Conservation (phyloP, 1,140 invertebrate genomes). For the Drosophila eugracilis region DNA sequence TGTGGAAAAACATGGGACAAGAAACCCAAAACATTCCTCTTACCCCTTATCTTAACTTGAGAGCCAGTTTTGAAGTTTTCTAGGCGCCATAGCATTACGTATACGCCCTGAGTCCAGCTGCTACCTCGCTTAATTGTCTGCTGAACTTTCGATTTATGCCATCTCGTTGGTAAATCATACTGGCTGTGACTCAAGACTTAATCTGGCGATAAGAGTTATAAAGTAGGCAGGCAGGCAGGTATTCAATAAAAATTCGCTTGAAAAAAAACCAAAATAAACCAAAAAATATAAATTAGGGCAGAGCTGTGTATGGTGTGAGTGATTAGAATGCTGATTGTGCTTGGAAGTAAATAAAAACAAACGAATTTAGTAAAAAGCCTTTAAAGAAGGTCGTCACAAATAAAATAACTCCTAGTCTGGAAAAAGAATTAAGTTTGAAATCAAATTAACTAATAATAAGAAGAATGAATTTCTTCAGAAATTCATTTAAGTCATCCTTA, state of each 20-base stretch:
- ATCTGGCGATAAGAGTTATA: constrained; percentile 59
- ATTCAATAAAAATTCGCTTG: constrained; percentile 17
- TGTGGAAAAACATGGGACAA: constrained; percentile 12
- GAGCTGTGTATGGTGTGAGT: constrained; percentile 1
- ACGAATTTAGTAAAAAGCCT: constrained; percentile 1
- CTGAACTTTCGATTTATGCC: constrained; percentile 5
- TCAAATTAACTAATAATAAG: background rate
- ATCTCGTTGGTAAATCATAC: constrained; percentile 2
- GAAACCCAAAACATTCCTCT: constrained; percentile 3
- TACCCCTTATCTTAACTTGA: constrained; percentile 1
- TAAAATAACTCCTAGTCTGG: background rate
- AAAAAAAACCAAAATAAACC: constrained; percentile 6
- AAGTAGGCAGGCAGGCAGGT: background rate
- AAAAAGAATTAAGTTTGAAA: background rate
- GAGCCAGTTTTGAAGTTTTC: constrained; percentile 40
- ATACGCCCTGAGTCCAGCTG: constrained; percentile 44
- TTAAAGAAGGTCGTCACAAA: background rate
- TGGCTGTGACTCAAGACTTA: constrained; percentile 63
- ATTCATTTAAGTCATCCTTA: background rate
- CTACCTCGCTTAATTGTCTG: constrained; percentile 2
- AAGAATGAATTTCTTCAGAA: background rate
- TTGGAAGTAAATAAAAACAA: background rate
- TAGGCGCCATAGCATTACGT: constrained; percentile 61
- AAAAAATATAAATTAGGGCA: constrained; percentile 43
- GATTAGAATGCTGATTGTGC: constrained; percentile 16